These are phyloP conservation scores for Acanthoscelides obtectus DNA, from an alignment of 2,888 invertebrate species.

Conservation along the genomic window DNA sequence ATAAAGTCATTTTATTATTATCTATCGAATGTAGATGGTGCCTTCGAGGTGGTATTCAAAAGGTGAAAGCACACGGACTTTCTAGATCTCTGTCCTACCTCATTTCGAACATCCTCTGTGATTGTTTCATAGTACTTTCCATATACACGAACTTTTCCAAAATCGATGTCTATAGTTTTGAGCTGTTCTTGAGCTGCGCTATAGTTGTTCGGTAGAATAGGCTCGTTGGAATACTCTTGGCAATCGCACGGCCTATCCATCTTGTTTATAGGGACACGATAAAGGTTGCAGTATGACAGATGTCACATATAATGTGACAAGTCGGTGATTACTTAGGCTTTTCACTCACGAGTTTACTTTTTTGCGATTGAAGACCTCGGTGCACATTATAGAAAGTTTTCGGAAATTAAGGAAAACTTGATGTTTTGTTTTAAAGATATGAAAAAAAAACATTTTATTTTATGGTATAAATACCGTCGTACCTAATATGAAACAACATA, in stretches of 20 bases:
- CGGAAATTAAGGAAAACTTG: too few species aligned
- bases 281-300: not conserved
- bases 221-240: not conserved
- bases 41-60: too few species aligned
- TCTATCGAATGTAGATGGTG: too few species aligned
- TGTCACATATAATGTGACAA: not conserved
- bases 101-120: conserved; percentile 9
- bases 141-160: conserved; percentile 19
- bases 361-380: too few species aligned
- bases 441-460: too few species aligned
- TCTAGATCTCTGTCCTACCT: conserved; percentile 7
- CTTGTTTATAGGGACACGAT: not conserved
- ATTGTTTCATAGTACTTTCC: conserved; percentile 10
- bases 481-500: too few species aligned
- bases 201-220: not conserved
- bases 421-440: too few species aligned
- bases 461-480: too few species aligned
- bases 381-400: too few species aligned
- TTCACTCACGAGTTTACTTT: too few species aligned
- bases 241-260: conserved; percentile 4
- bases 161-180: conserved; percentile 11
- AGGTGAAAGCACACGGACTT: not conserved
- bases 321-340: too few species aligned
- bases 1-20: too few species aligned
- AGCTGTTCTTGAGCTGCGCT: not conserved